Evolutionary conservation across 2,797 vertebrate species (phyloP).

Genomic region (Chanos chanos): DNA sequence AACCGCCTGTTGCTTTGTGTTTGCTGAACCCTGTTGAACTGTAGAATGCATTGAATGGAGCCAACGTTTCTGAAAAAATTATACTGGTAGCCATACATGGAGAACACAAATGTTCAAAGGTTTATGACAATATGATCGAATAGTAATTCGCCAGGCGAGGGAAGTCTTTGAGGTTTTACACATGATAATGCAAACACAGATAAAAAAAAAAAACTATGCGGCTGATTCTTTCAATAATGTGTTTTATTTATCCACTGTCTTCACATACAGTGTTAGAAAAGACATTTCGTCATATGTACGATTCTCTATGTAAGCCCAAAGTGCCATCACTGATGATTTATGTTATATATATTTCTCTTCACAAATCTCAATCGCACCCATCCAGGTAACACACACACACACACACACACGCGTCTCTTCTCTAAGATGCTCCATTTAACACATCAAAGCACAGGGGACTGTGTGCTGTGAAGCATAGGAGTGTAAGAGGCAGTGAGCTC

Average conservation of each 20-base stretch:
- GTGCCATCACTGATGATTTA: too few relatives aligned
- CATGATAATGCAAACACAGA: slow-evolving; percentile 32
- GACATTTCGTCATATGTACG: too few relatives aligned
- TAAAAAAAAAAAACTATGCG: slow-evolving; percentile 55
- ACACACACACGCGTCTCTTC: slow-evolving; percentile 23
- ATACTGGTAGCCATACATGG: too few relatives aligned
- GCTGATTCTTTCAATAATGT: slow-evolving; percentile 18
- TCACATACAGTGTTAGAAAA: slow-evolving; percentile 38
- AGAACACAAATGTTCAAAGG: too few relatives aligned
- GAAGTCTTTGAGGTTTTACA: slow-evolving; percentile 33
- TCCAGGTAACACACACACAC: slow-evolving; percentile 24
- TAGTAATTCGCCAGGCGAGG: slow-evolving; percentile 39
- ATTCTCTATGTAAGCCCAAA: too few relatives aligned
- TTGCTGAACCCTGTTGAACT: too few relatives aligned
- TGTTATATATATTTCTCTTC: slow-evolving; percentile 20
- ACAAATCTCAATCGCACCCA: slow-evolving; percentile 5
- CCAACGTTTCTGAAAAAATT: too few relatives aligned
- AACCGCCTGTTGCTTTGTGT: slow-evolving; percentile 45
- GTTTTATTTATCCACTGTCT: slow-evolving; percentile 33
- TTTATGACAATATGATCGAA: too few relatives aligned
- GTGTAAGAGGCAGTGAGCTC: slow-evolving; percentile 62
- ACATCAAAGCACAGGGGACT: slow-evolving; percentile 87
- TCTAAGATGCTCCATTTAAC: slow-evolving; percentile 62
- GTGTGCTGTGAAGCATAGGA: slow-evolving; percentile 60
- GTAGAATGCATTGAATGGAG: too few relatives aligned